Conservation (phyloP, 2,113 vertebrate genomes). For the Motacilla alba region DNA sequence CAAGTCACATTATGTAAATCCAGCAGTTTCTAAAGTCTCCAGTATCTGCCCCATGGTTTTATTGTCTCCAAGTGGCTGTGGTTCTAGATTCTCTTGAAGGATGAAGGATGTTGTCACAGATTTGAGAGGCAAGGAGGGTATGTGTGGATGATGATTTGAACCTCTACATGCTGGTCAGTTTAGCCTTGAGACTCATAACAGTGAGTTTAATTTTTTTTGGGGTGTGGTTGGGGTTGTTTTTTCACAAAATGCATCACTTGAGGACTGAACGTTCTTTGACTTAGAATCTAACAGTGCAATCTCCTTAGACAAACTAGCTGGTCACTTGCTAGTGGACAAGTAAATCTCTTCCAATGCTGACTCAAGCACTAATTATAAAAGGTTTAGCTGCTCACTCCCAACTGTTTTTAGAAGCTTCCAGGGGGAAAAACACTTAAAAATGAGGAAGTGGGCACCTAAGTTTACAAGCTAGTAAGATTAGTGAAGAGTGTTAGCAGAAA, state of each 20-base stretch:
- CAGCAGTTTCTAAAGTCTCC: slow-evolving; percentile 27
- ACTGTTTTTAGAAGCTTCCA: not conserved
- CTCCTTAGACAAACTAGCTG: slow-evolving; percentile 3
- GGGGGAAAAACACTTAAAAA: not conserved
- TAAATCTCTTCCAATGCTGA: not conserved
- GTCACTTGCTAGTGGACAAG: not conserved
- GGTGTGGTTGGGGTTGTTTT: not conserved
- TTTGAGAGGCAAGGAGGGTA: not conserved
- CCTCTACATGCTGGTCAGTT: not conserved
- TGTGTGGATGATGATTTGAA: not conserved
- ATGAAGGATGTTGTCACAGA: not conserved
- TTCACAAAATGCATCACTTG: not conserved
- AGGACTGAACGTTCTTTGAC: not conserved
- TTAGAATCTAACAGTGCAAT: not conserved
- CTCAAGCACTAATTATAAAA: not conserved
- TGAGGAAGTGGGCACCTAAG: not conserved
- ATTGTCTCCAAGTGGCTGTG: slow-evolving; percentile 10
- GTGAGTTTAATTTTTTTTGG: not conserved
- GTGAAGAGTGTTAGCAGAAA: not conserved
- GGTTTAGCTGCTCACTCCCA: not conserved
- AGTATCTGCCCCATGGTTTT: slow-evolving; percentile 11
- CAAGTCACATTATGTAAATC: not conserved
- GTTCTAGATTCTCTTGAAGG: not conserved
- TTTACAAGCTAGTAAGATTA: not conserved
- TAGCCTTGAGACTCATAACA: not conserved